Conservation (phyloP, 2,797 vertebrate species). For the Scomberomorus guttatus region DNA sequence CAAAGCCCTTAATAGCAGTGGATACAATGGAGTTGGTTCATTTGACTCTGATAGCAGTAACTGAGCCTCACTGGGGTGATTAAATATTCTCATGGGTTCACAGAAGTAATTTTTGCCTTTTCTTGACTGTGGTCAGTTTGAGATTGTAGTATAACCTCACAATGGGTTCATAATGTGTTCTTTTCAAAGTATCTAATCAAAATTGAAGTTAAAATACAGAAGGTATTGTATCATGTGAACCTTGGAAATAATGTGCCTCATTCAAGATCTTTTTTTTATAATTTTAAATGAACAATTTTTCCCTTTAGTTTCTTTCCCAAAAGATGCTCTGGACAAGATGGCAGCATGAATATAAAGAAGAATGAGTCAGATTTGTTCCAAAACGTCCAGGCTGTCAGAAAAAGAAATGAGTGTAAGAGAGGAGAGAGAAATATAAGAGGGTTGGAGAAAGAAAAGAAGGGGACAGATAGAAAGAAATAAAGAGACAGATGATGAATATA, state of each 20-base stretch:
- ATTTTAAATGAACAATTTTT: constrained; percentile 11
- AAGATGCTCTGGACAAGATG: background rate
- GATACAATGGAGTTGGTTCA: constrained; percentile 36
- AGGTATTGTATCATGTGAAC: background rate
- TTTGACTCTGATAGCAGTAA: constrained; percentile 26
- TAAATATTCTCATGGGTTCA: background rate
- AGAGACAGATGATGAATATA: constrained; percentile 18
- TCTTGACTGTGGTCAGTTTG: constrained; percentile 10
- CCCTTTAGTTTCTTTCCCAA: background rate
- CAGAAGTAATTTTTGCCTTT: background rate
- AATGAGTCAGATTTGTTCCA: constrained; percentile 34
- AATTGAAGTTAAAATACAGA: background rate
- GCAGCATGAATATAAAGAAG: background rate
- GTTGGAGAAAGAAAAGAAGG: background rate
- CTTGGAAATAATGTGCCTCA: background rate
- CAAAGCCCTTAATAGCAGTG: constrained; percentile 24
- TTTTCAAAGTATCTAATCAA: background rate
- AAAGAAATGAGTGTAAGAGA: constrained; percentile 9
- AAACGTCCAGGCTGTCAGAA: constrained; percentile 20
- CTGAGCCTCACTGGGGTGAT: constrained; percentile 20
- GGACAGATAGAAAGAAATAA: background rate
- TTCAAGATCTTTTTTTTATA: background rate
- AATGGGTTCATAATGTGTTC: background rate
- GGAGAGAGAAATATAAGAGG: background rate
- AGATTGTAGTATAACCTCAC: background rate